These are phyloP conservation scores for Lacanobia oleracea DNA, from an alignment of 2,888 invertebrate genomes.

Conservation along the genomic window DNA sequence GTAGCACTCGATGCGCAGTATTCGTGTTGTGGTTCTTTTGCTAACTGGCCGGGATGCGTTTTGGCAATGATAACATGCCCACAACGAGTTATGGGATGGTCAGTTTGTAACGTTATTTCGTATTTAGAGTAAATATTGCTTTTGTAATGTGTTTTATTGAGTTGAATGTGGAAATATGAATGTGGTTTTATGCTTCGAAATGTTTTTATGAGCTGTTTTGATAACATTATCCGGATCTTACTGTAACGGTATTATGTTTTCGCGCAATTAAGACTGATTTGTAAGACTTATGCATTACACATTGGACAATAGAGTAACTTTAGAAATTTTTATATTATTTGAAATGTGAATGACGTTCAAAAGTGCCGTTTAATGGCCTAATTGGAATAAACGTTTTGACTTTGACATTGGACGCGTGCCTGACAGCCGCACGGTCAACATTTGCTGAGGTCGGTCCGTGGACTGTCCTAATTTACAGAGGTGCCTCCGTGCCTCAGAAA, in stretches of 20 bases:
- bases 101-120: conserved; percentile 19
- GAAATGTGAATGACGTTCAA: too few relatives aligned
- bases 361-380: too few relatives aligned
- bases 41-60: conserved; percentile 47
- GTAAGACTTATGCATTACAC: too few relatives aligned
- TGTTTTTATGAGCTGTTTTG: neutral
- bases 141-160: conserved; percentile 21
- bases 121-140: conserved; percentile 33
- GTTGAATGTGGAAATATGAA: conserved; percentile 16
- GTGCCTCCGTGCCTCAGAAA: too few relatives aligned
- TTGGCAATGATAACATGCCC: conserved; percentile 36
- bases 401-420: too few relatives aligned
- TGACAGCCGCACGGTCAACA: too few relatives aligned
- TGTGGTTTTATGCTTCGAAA: neutral
- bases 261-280: too few relatives aligned
- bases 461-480: too few relatives aligned
- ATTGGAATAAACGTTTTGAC: too few relatives aligned
- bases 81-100: conserved; percentile 37
- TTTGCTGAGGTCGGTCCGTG: too few relatives aligned
- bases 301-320: too few relatives aligned
- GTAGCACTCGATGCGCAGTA: conserved; percentile 28
- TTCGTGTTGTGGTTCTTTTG: conserved; percentile 45
- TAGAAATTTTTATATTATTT: too few relatives aligned
- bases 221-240: neutral
- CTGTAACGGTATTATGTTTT: neutral